Evolutionary conservation across 1,140 invertebrate genomes (phyloP).

Genomic region (Parapsyche elsis): DNA sequence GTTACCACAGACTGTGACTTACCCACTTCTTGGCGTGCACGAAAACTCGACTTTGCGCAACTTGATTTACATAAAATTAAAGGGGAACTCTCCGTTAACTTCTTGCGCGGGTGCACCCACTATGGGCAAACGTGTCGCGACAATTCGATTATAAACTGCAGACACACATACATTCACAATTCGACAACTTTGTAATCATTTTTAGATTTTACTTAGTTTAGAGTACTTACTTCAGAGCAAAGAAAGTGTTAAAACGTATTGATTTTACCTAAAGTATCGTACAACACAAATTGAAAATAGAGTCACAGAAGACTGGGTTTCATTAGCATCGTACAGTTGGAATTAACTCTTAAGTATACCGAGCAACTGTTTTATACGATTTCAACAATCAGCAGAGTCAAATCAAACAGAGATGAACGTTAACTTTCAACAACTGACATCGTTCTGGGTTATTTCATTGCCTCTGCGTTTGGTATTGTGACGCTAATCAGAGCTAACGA

Average conservation of each 20-base stretch:
- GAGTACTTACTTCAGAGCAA: not conserved
- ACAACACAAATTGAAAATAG: too few relatives aligned
- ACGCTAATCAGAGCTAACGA: too few relatives aligned
- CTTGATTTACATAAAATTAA: constrained; percentile 34
- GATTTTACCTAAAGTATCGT: not conserved
- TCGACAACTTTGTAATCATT: too few relatives aligned
- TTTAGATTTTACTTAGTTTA: not conserved
- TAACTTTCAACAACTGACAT: too few relatives aligned
- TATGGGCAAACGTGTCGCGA: not conserved
- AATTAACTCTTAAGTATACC: too few relatives aligned
- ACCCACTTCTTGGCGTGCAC: not conserved
- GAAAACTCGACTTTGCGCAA: not conserved
- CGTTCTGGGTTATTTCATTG: too few relatives aligned
- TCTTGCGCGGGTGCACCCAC: not conserved
- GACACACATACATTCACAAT: not conserved
- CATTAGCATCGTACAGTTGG: too few relatives aligned
- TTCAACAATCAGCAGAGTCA: too few relatives aligned
- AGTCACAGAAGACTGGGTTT: too few relatives aligned
- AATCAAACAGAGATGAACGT: too few relatives aligned
- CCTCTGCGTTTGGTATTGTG: too few relatives aligned
- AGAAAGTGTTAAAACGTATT: not conserved
- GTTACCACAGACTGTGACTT: constrained; percentile 6
- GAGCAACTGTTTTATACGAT: too few relatives aligned
- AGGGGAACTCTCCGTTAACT: not conserved
- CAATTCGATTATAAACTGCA: constrained; percentile 3